Evolutionary conservation across 2,888 invertebrate genomes (phyloP).

Genomic region (Pachydiplax longipennis): DNA sequence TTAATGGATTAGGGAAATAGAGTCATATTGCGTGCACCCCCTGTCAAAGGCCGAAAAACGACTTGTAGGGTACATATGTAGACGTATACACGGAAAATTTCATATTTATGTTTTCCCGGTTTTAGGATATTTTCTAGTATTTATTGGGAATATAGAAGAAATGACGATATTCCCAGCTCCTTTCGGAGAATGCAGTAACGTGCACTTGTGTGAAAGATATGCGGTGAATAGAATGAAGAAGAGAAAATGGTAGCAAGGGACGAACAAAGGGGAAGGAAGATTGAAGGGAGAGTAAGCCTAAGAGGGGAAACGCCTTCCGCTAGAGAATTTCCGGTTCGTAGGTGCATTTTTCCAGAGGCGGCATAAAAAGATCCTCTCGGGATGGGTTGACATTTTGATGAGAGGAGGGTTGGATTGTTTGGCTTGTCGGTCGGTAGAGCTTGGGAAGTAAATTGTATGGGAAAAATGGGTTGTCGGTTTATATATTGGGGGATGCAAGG

Average conservation of each 20-base stretch:
- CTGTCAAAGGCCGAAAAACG: too few relatives aligned
- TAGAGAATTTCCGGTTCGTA: slow-evolving; percentile 6
- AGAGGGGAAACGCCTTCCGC: background rate
- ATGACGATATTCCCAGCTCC: too few relatives aligned
- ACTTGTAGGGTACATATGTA: too few relatives aligned
- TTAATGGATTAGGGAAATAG: too few relatives aligned
- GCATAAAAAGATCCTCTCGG: background rate
- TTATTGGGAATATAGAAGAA: too few relatives aligned
- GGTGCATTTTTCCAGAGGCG: background rate
- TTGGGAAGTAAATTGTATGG: background rate
- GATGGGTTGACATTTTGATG: background rate
- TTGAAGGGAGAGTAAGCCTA: background rate
- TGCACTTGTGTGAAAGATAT: too few relatives aligned
- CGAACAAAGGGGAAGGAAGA: background rate
- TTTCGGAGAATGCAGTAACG: too few relatives aligned
- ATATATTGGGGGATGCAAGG: background rate
- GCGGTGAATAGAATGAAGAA: too few relatives aligned
- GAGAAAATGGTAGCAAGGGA: background rate
- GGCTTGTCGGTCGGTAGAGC: background rate
- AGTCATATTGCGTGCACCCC: too few relatives aligned
- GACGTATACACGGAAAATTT: too few relatives aligned
- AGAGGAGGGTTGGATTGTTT: background rate
- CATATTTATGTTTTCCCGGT: too few relatives aligned
- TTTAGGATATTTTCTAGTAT: too few relatives aligned
- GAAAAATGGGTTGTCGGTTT: background rate